phyloP scores from a whole-genome alignment of 2,888 invertebrate genomes.

The Cryptocephalus moraei region DNA sequence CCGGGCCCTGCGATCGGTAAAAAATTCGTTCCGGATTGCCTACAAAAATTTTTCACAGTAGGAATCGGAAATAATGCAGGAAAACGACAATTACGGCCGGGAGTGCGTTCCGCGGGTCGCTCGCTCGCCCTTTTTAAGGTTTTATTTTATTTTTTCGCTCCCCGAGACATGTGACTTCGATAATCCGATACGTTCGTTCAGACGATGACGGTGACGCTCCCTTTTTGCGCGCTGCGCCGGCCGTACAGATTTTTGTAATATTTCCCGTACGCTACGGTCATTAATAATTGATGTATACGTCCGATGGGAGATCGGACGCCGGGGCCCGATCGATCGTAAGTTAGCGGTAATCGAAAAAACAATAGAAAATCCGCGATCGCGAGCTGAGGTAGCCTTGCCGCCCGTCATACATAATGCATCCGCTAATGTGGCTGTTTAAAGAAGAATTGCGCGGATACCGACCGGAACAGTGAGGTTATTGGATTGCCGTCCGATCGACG shows the following conservation, averaged over 20 bases:
- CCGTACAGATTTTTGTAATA: too few species aligned
- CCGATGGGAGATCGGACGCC: too few species aligned
- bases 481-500: conserved; percentile 37
- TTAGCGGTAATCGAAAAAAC: conserved; percentile 24
- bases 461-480: conserved; percentile 41
- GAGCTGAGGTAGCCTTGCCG: conserved; percentile 19
- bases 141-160: too few species aligned
- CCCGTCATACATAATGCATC: conserved; percentile 29
- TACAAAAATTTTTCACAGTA: conserved; percentile 25
- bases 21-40: conserved; percentile 28
- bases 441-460: conserved; percentile 32
- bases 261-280: too few species aligned
- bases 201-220: too few species aligned
- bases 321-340: too few species aligned
- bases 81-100: conserved; percentile 31
- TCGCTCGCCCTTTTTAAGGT: too few species aligned
- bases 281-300: too few species aligned
- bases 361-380: conserved; percentile 32
- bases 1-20: conserved; percentile 12
- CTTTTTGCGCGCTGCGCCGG: too few species aligned
- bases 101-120: too few species aligned
- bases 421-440: conserved; percentile 29
- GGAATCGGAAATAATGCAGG: conserved; percentile 34
- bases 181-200: too few species aligned
- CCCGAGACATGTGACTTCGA: too few species aligned